Evolutionary conservation across 2,797 vertebrate species (phyloP).

Genomic region (Poecilia gillii): DNA sequence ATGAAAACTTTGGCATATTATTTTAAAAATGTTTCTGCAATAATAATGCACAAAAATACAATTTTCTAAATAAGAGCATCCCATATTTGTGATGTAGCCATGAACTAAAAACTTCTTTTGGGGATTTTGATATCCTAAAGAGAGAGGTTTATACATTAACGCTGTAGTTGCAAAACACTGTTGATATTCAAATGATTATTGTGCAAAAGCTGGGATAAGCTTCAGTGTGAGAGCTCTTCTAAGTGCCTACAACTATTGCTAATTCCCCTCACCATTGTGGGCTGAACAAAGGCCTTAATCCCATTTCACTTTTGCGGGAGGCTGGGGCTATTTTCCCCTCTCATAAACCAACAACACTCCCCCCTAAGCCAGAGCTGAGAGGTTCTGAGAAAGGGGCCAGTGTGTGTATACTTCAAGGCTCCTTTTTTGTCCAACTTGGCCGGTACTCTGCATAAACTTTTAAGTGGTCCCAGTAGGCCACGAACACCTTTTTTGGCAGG

Average conservation of each 20-base stretch:
- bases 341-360: conserved; percentile 99
- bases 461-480: conserved; percentile 93
- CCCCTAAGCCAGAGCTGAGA: conserved; percentile 94
- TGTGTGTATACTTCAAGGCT: conserved; percentile 98
- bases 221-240: conserved; percentile 99
- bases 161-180: conserved; percentile 99
- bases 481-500: conserved; percentile 87
- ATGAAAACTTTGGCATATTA: conserved; percentile 10
- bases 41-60: conserved; percentile 29
- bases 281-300: conserved; percentile 99
- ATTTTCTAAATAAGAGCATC: conserved; percentile 61
- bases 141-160: conserved; percentile 99
- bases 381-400: conserved; percentile 94
- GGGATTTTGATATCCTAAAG: conserved; percentile 94
- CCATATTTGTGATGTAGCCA: conserved; percentile 86
- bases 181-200: conserved; percentile 99
- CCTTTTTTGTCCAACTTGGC: conserved; percentile 92
- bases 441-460: conserved; percentile 92
- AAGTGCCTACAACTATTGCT: conserved; percentile 99
- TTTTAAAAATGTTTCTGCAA: neutral
- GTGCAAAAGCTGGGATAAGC: conserved; percentile 99
- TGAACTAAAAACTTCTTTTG: conserved; percentile 82
- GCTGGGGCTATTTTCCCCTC: conserved; percentile 98
- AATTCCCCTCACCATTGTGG: conserved; percentile 99
- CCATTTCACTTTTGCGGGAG: conserved; percentile 98